Percentiles rank a stretch among this genome's conserved stretches.
Evolutionary conservation across 2,888 invertebrate genomes (phyloP).

Genomic region (Aplocera efformata): DNA sequence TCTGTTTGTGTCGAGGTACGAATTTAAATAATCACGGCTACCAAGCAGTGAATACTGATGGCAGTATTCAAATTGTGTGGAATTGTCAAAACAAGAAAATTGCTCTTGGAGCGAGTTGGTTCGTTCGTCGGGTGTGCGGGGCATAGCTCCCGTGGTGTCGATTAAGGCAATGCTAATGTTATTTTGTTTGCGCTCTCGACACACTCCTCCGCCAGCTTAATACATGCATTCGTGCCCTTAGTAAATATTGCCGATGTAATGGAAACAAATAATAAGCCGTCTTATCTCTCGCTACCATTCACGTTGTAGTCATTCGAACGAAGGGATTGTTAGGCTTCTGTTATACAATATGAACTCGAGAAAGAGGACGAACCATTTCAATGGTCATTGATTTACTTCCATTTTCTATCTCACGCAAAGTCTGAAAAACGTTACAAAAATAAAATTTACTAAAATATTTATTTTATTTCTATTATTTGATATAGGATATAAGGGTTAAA

Average conservation of each 20-base stretch:
- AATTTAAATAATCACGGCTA: conserved; percentile 63
- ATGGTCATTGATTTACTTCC: no score
- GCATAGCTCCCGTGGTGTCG: conserved; percentile 61
- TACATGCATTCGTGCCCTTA: conserved; percentile 43
- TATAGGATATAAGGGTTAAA: no score
- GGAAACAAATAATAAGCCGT: conserved; percentile 41
- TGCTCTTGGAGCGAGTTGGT: conserved; percentile 45
- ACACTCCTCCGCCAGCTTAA: conserved; percentile 47
- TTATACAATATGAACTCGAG: conserved; percentile 11
- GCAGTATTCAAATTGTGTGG: conserved; percentile 62
- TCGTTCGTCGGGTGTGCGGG: conserved; percentile 38
- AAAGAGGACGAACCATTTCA: neutral
- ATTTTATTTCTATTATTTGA: no score
- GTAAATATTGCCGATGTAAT: conserved; percentile 50
- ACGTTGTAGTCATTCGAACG: conserved; percentile 41
- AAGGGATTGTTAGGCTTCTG: conserved; percentile 24
- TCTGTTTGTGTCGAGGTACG: conserved; percentile 56
- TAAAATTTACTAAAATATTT: no score
- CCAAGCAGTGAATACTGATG: conserved; percentile 57
- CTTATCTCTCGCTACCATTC: conserved; percentile 51
- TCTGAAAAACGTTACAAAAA: no score
- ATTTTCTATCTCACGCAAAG: no score
- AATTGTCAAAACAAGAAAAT: conserved; percentile 65
- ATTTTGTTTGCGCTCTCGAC: conserved; percentile 66
- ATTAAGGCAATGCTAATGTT: conserved; percentile 71